These are phyloP conservation scores for Radopholus similis DNA, from an alignment of 1,140 invertebrate species.

Conservation along the genomic window DNA sequence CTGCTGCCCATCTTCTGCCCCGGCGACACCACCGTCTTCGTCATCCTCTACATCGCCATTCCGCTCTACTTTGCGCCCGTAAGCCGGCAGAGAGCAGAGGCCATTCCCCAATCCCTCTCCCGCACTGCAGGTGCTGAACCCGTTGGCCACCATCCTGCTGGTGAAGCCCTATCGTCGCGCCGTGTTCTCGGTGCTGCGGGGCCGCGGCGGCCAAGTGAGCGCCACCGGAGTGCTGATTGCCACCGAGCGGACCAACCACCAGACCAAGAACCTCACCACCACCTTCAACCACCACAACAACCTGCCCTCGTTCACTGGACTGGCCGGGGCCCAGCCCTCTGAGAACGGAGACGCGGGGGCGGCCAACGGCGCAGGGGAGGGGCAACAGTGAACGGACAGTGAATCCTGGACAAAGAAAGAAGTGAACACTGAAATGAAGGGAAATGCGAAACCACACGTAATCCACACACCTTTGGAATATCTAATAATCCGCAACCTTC, in stretches of 20 bases:
- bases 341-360: no score
- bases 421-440: no score
- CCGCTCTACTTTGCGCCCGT: conserved; percentile 15
- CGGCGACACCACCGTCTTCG: conserved; percentile 7
- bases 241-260: neutral
- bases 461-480: no score
- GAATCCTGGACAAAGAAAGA: no score
- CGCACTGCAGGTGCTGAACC: conserved; percentile 6
- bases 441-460: no score
- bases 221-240: neutral
- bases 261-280: neutral
- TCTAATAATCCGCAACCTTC: no score
- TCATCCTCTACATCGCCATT: conserved; percentile 9
- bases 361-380: no score
- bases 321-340: no score
- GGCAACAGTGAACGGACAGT: no score
- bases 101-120: neutral
- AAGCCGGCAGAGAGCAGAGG: neutral
- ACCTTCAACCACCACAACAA: neutral
- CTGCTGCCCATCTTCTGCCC: conserved; percentile 11
- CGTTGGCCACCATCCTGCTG: conserved; percentile 6
- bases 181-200: neutral
- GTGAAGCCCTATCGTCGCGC: conserved; percentile 17
- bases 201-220: neutral
- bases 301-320: no score